Evolutionary conservation across 2,113 vertebrate species (phyloP).

Genomic region (Catharus fuscescens): DNA sequence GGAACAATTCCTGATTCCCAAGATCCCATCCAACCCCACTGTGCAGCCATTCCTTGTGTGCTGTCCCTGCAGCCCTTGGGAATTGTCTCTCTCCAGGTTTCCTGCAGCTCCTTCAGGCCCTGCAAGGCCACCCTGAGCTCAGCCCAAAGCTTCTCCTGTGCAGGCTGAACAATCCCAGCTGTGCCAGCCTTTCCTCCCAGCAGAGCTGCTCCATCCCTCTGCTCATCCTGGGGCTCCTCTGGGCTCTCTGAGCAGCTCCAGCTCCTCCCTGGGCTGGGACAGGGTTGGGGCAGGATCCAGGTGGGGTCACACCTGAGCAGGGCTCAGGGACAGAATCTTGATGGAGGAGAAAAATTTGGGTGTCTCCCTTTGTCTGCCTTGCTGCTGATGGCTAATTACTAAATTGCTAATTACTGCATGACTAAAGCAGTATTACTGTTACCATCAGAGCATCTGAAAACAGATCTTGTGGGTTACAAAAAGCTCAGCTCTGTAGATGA

Average conservation of each 20-base stretch:
- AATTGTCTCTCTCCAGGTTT: not conserved
- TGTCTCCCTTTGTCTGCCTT: not conserved
- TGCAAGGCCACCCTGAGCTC: too few relatives aligned
- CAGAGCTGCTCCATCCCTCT: too few relatives aligned
- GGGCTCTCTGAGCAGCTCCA: not conserved
- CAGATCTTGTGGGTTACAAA: not conserved
- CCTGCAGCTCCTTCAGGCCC: too few relatives aligned
- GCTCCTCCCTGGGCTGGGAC: not conserved
- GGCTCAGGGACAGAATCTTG: not conserved
- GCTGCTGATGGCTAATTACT: not conserved
- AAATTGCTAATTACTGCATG: not conserved
- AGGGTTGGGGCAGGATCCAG: not conserved
- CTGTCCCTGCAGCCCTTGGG: not conserved
- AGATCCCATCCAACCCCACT: fast-evolving
- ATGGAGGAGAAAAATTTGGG: not conserved
- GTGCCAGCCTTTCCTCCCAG: too few relatives aligned
- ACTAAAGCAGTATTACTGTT: not conserved
- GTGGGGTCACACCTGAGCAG: not conserved
- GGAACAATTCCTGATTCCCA: not conserved
- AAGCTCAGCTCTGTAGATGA: not conserved
- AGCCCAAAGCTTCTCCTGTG: too few relatives aligned
- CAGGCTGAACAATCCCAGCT: too few relatives aligned
- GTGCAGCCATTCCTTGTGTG: not conserved
- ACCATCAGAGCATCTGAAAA: not conserved
- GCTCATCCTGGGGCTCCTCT: too few relatives aligned